phyloP scores from a whole-genome alignment of 1,140 invertebrate genomes.

The Branchinecta lynchi region DNA sequence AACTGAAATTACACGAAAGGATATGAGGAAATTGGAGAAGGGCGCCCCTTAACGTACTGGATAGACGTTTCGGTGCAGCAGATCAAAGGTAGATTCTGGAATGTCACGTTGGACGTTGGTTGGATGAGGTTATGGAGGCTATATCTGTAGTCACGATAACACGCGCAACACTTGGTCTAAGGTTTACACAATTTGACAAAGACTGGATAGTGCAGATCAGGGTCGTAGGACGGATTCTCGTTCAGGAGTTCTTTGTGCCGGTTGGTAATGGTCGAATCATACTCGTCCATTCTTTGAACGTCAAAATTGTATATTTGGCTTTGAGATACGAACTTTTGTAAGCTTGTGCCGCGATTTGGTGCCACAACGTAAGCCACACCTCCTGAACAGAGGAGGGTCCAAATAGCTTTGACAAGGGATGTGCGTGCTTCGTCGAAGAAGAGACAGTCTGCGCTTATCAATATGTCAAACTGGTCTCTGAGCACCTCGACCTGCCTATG shows the following conservation, averaged over 20 bases:
- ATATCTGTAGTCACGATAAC: too few relatives aligned
- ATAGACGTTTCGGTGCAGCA: too few relatives aligned
- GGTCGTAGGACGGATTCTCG: not conserved
- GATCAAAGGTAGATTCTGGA: too few relatives aligned
- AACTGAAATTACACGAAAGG: too few relatives aligned
- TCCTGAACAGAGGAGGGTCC: constrained; percentile 42
- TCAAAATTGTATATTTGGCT: not conserved
- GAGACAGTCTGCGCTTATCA: constrained; percentile 60
- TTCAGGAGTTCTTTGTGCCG: not conserved
- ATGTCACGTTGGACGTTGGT: too few relatives aligned
- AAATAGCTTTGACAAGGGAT: constrained; percentile 51
- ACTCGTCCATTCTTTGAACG: not conserved
- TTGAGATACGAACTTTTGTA: constrained; percentile 45
- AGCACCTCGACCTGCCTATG: not conserved
- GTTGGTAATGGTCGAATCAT: not conserved
- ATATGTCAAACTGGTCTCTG: constrained; percentile 41
- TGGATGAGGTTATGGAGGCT: too few relatives aligned
- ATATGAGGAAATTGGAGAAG: too few relatives aligned
- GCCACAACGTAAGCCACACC: constrained; percentile 63
- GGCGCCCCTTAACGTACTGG: too few relatives aligned
- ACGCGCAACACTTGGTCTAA: too few relatives aligned
- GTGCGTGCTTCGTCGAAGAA: constrained; percentile 62
- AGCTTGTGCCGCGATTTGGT: constrained; percentile 52
- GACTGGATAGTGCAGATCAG: not conserved
- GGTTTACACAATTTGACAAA: not conserved